Percentiles rank a stretch among this genome's conserved stretches.
phyloP scores from a whole-genome alignment of 1,140 invertebrate species.

The Neodiprion lecontei region DNA sequence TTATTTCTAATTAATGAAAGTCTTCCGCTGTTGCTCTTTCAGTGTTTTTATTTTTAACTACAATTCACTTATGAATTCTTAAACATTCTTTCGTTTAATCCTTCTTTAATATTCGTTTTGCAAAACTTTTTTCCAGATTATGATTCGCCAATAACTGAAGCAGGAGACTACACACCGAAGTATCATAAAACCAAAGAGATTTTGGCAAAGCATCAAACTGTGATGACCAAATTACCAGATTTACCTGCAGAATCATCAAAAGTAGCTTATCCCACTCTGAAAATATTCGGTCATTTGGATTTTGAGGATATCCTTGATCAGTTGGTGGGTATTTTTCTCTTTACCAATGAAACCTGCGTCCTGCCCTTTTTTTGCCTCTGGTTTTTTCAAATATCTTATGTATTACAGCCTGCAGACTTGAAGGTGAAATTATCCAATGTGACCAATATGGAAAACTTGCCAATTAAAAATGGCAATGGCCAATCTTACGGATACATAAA shows the following conservation, averaged over 20 bases:
- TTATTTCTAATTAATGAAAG: too few species aligned
- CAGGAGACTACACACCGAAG: slow-evolving; percentile 60
- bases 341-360: not conserved
- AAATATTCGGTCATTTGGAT: slow-evolving; percentile 37
- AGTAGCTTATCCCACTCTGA: slow-evolving; percentile 41
- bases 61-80: too few species aligned
- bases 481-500: slow-evolving; percentile 69
- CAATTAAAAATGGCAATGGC: slow-evolving; percentile 62
- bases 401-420: slow-evolving; percentile 16
- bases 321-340: slow-evolving; percentile 28
- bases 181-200: slow-evolving; percentile 50
- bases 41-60: too few species aligned
- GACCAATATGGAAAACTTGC: slow-evolving; percentile 65
- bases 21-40: too few species aligned
- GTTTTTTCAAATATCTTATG: not conserved
- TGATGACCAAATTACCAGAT: slow-evolving; percentile 52
- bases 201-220: slow-evolving; percentile 47
- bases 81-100: not conserved
- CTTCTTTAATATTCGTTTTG: not conserved
- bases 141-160: slow-evolving; percentile 63
- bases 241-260: slow-evolving; percentile 41
- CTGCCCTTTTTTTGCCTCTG: not conserved
- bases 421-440: slow-evolving; percentile 31
- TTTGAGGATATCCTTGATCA: slow-evolving; percentile 43
- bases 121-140: slow-evolving; percentile 50